Evolutionary conservation across 2,888 invertebrate genomes (phyloP), one percentile per base, ranked within the genome.

Genomic region (Lamellibrachia satsuma): DNA sequence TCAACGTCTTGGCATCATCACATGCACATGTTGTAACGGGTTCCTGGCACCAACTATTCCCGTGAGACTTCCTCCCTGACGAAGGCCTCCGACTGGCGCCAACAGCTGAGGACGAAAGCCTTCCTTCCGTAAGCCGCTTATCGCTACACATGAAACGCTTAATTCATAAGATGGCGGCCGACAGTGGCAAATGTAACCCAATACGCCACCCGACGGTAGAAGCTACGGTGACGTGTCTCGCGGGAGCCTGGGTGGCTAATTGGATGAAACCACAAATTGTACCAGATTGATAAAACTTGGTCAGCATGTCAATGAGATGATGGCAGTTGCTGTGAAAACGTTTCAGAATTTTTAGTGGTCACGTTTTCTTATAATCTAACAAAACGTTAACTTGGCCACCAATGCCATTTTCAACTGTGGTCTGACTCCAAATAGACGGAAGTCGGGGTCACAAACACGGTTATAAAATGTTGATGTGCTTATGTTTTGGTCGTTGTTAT

Each of bases 31-130:
- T 75, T 75, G 75, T n/a, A 75, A 75, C 75, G 15, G 75, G 75
- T 75, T 75, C 6, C 75, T 75, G 75, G 15, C 75, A 6, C 75
- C 75, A 75, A 75, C 75, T 22, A 75, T 75, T 75, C 75, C n/a
- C 75, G 6, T 2, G 75, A 75, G n/a, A 75, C 75, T 6, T 2
- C 22, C 75, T 3, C 75, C 75, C n/a, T 75, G 15, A n/a, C 15
- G 22, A 75, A 15, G n/a, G 60, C 15, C 3, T 6, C n/a, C 75
- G 22, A 22, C 75, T 75, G 75, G 75, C 75, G 6, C 22, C 3
- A 75, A 22, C 75, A 75, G 75, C 75, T 75, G 75, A 75, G 75
- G 75, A 75, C 75, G 75, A n/a, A 22, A 75, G 75, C 75, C 75
- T 75, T 75, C 22, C 75, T 75, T 75, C 22, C 75, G 15, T 22